Evolutionary conservation across 2,888 invertebrate species (phyloP), one percentile per base, ranked within the genome.

Genomic region (Pyrgus malvae): DNA sequence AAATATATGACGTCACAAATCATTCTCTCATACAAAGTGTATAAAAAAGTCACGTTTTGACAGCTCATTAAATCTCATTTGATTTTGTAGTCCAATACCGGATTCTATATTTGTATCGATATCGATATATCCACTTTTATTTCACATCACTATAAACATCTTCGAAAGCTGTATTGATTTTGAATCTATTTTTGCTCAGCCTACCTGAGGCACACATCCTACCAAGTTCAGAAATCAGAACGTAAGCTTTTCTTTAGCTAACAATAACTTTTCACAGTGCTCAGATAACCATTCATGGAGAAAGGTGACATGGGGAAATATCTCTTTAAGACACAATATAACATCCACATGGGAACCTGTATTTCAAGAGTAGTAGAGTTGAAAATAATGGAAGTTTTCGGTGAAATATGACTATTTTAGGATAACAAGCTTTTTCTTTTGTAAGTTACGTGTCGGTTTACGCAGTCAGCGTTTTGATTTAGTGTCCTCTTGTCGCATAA

Each of bases 161-260:
- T 73, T 68, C 62, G 65, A 73, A 69, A 77, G 71, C 72, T 74
- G 74, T 79, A 83, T 83, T 80, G 82, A 83, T 83, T 82, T 75
- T 67, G 69, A 68, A 68, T 29, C 44, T 81, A 80, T 83, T 82
- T 81, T 76, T 74, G 73, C 76, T 76, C 71, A 51, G 69, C 69
- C 72, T 74, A 78, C 77, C 77, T 77, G 73, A 65, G 64, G 64
- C 45, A 67, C 48, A 42, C 33, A 71, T 40, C 59, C 71, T 63
- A 41, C 50, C 31, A 48, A 61, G 57, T 61, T 58, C 57, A 63
- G 42, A 56, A 42, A 58, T 56, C 56, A 46, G 25, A 31, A 42
- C 33, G 44, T 29, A 48, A 51, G 48, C 45, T 46, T 55, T 12
- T 19, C 37, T 49, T 46, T 42, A 40, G 27, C 53, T 33, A 29